Percentiles rank a stretch among this genome's conserved stretches.
Evolutionary conservation across 2,113 vertebrate species (phyloP).

Genomic region (Proteles cristata): DNA sequence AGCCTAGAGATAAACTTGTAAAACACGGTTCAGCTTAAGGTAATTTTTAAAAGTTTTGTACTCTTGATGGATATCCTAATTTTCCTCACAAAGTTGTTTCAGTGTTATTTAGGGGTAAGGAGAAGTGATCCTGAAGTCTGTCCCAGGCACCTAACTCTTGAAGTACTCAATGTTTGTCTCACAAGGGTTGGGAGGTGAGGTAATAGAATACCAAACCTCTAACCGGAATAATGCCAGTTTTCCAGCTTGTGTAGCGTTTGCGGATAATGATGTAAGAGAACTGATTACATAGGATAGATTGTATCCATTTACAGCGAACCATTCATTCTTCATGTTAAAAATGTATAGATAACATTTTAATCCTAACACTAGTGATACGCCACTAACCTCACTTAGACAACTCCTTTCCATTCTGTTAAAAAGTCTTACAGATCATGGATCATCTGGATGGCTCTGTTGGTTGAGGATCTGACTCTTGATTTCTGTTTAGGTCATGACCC

Average conservation of each 20-base stretch:
- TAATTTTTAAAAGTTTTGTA: background rate
- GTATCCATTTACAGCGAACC: background rate
- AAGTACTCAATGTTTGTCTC: background rate
- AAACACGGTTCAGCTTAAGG: background rate
- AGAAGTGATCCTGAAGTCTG: background rate
- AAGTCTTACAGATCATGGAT: background rate
- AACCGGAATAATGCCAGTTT: background rate
- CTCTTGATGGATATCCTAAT: background rate
- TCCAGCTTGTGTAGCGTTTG: background rate
- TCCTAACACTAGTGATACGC: background rate
- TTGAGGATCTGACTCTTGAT: too few species aligned
- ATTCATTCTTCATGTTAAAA: background rate
- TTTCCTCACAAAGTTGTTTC: background rate
- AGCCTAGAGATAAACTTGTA: background rate
- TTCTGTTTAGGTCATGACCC: too few species aligned
- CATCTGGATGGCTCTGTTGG: too few species aligned
- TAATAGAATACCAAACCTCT: background rate
- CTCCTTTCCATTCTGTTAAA: background rate
- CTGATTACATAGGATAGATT: background rate
- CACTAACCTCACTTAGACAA: background rate
- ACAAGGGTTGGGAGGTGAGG: background rate
- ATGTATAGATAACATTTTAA: background rate
- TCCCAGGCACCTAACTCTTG: background rate
- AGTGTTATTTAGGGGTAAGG: background rate
- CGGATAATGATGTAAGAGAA: background rate